Base-by-base conservation (phyloP, 2,888 invertebrate species). In the Chrysotoxum bicinctum region DNA sequence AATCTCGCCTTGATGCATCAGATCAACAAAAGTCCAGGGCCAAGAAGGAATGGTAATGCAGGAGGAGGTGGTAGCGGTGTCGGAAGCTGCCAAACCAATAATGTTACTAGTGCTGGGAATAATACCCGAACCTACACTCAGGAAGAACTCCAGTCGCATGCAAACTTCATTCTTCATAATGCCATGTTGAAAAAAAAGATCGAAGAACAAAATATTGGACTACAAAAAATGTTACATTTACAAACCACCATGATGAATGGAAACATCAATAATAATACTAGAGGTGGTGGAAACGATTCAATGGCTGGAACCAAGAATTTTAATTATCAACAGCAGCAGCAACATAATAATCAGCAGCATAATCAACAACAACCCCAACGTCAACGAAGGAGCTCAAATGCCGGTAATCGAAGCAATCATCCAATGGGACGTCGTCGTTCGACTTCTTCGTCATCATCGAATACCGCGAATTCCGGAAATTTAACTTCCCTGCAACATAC, bases 171-270 rank as follows among this genome's bases (percentile, higher is more conserved):
- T 66, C 91, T 91, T 90, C 91, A 91, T 43, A 91, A 91, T 87
- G 91, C 91, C n/a, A 89, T 91, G 60, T 89, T 91, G 72, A 91
- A 91, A 60, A 91, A 91, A 26, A 91, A 90, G 79, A 86, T 91
- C 35, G 91, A 91, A 64, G 91, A 91, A 45, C 91, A 91, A 87
- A 89, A 88, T 10, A 75, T 89, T 9, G 89, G 89, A 2, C 68
- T 89, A 26, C 89, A 89, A 73, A 91, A 91, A 78, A 87, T 91
- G 23, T 84, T 90, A 5, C 90, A 90, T 77, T 70, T 90, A 12
- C 85, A 85, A 19, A 81, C 62, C 1, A 58, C 85, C 1, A 50
- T 81, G 64, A 7, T 75, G 21, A 64, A 43, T 37, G 69, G 10
- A 26, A 43, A 45, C 14, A 54, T 21, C 9, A 50, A 37, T 30